These are phyloP conservation scores for Lasioglossum morio DNA, from an alignment of 2,888 invertebrate species.

Conservation along the genomic window DNA sequence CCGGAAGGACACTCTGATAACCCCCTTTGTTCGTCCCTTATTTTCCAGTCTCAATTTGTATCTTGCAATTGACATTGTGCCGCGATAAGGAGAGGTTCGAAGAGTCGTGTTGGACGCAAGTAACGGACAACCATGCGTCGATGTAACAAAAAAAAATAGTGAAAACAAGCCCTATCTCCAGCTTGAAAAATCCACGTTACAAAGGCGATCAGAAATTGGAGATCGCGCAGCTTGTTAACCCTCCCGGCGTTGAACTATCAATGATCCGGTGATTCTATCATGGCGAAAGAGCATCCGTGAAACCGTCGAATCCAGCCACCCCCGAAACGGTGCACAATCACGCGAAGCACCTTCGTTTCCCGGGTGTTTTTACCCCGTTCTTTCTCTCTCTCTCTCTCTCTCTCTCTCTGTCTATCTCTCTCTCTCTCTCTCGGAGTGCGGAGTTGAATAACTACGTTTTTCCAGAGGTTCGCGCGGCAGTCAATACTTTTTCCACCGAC, in stretches of 20 bases:
- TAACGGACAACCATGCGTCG: too few relatives aligned
- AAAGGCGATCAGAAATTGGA: background rate
- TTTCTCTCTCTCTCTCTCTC: background rate
- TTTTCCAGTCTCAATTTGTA: background rate
- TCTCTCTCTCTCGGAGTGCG: background rate
- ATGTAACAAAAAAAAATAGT: too few relatives aligned
- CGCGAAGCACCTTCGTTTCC: slow-evolving; percentile 9
- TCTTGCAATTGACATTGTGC: background rate
- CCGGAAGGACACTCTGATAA: background rate
- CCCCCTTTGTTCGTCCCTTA: background rate
- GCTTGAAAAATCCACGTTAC: background rate
- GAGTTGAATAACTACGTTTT: slow-evolving; percentile 29
- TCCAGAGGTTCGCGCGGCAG: background rate
- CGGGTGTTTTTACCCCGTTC: slow-evolving; percentile 17
- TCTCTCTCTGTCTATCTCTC: background rate
- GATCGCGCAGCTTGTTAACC: background rate
- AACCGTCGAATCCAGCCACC: background rate
- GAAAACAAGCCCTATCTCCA: background rate
- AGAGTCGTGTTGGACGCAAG: background rate
- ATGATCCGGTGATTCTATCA: background rate
- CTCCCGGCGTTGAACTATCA: background rate
- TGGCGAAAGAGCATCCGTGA: background rate
- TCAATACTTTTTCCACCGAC: slow-evolving; percentile 20
- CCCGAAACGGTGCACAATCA: slow-evolving; percentile 1
- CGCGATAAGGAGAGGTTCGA: background rate